These are phyloP conservation scores for Junonia oenone DNA, from an alignment of 2,888 invertebrate genomes.

Conservation along the genomic window DNA sequence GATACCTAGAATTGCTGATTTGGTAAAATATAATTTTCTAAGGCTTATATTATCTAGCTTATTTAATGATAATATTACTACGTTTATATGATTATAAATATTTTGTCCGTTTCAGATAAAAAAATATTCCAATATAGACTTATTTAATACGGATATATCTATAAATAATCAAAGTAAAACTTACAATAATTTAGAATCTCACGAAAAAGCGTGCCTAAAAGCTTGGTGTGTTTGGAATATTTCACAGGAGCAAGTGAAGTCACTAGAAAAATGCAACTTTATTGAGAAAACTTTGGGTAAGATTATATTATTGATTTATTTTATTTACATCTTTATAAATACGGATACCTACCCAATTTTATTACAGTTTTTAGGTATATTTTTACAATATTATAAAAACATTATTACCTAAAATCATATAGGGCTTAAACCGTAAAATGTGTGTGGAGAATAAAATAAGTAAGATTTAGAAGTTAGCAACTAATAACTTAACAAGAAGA, in stretches of 20 bases:
- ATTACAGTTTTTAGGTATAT: too few species aligned
- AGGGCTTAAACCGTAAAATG: too few species aligned
- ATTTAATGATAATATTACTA: too few species aligned
- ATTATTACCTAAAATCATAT: too few species aligned
- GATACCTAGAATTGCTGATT: conserved; percentile 41
- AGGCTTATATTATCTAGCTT: too few species aligned
- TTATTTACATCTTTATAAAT: conserved; percentile 18
- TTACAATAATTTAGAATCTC: conserved; percentile 41
- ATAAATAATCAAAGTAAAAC: conserved; percentile 19
- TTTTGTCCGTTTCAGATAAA: conserved; percentile 19
- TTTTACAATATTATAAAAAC: too few species aligned
- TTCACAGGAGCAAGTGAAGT: conserved; percentile 56
- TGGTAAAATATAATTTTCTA: conserved; percentile 45
- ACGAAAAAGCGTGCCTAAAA: conserved; percentile 53
- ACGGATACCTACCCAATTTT: too few species aligned
- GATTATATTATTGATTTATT: too few species aligned
- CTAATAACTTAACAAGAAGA: too few species aligned
- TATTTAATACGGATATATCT: conserved; percentile 21
- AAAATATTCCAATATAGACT: conserved; percentile 31
- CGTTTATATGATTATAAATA: background rate
- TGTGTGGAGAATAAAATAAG: too few species aligned
- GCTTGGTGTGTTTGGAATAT: conserved; percentile 66
- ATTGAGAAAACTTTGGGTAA: conserved; percentile 24
- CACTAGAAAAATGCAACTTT: conserved; percentile 36
- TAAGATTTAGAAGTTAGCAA: too few species aligned